Evolutionary conservation across 2,888 invertebrate genomes (phyloP).

Genomic region (Perizoma flavofasciatum): DNA sequence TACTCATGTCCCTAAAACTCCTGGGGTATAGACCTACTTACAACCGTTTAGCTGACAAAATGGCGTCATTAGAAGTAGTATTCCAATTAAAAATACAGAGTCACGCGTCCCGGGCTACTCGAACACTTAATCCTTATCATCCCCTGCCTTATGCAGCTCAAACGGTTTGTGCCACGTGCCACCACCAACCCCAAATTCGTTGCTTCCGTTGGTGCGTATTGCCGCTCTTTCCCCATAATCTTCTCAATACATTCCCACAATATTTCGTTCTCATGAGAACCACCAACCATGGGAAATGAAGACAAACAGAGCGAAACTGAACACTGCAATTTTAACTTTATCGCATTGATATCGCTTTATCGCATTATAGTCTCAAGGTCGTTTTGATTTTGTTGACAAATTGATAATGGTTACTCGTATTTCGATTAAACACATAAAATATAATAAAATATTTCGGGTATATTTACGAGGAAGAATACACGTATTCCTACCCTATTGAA

Average conservation of each 20-base stretch:
- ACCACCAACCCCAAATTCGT: background rate
- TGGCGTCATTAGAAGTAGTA: too few relatives aligned
- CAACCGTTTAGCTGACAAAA: too few relatives aligned
- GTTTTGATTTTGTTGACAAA: constrained; percentile 10
- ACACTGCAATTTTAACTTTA: constrained; percentile 10
- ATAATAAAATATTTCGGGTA: too few relatives aligned
- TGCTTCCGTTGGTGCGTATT: too few relatives aligned
- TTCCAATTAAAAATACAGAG: too few relatives aligned
- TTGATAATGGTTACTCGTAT: background rate
- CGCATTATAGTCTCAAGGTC: constrained; percentile 3
- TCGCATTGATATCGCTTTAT: background rate
- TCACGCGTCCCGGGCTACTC: too few relatives aligned
- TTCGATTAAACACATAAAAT: too few relatives aligned
- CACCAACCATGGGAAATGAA: constrained; percentile 42
- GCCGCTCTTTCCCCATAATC: too few relatives aligned
- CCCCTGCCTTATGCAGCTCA: background rate
- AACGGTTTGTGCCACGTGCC: background rate
- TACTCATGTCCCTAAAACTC: too few relatives aligned
- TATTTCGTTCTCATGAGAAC: constrained; percentile 45
- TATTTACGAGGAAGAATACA: too few relatives aligned
- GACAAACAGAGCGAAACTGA: constrained; percentile 1
- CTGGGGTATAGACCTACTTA: too few relatives aligned
- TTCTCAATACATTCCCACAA: constrained; percentile 17
- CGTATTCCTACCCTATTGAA: too few relatives aligned
- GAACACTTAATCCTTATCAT: background rate